phyloP scores from a whole-genome alignment of 2,888 invertebrate genomes.

The Erebia palarica region DNA sequence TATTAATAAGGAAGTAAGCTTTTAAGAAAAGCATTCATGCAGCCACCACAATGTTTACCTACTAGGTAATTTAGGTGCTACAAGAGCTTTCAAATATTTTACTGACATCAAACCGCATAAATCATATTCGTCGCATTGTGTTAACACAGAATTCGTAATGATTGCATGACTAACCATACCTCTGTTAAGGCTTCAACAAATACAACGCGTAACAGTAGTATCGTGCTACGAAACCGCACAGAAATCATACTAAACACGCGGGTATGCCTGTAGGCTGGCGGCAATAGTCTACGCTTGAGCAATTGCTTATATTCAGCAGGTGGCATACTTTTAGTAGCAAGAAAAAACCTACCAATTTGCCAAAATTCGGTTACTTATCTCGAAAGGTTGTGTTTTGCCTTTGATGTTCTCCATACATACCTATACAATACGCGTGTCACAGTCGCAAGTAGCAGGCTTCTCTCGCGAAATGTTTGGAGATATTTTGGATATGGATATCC shows the following conservation, averaged over 20 bases:
- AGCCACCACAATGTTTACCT: not conserved
- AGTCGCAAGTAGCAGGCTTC: no score
- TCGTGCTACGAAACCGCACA: not conserved
- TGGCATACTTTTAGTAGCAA: not conserved
- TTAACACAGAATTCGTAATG: conserved; percentile 35
- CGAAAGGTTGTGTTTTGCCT: no score
- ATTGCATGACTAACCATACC: conserved; percentile 36
- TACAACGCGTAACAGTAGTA: not conserved
- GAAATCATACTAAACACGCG: no score
- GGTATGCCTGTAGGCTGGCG: no score
- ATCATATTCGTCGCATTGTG: conserved; percentile 28
- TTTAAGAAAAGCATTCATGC: not conserved
- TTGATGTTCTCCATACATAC: no score
- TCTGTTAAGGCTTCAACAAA: conserved; percentile 18
- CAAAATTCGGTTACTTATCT: no score
- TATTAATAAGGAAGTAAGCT: not conserved
- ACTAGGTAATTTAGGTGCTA: not conserved
- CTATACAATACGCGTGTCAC: no score
- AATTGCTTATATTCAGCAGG: no score
- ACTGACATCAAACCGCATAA: conserved; percentile 25
- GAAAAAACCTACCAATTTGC: no score
- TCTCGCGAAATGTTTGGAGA: no score
- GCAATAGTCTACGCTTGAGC: no score
- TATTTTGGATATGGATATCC: no score
- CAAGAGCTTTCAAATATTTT: conserved; percentile 13